These are phyloP conservation scores for Lophura swinhoii DNA, from an alignment of 2,797 vertebrate genomes.

Conservation along the genomic window DNA sequence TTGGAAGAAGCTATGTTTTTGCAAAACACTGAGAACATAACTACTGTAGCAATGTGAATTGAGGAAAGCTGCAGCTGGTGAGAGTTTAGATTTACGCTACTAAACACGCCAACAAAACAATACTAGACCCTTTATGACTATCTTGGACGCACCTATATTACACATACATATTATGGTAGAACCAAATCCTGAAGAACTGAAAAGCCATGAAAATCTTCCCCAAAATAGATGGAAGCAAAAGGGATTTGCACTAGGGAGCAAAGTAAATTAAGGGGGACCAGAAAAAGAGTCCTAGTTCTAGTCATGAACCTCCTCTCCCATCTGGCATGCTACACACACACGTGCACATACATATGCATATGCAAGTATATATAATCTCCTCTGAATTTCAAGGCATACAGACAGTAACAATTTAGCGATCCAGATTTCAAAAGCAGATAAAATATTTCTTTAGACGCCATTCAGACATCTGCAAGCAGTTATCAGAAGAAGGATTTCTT, in stretches of 20 bases:
- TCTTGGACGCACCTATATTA: rapidly evolving
- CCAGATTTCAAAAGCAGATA: conserved; percentile 39
- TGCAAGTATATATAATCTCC: background rate
- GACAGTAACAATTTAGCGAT: conserved; percentile 2
- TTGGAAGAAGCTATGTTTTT: background rate
- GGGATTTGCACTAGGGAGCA: background rate
- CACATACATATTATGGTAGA: rapidly evolving
- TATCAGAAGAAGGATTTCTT: background rate
- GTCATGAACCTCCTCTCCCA: conserved; percentile 1
- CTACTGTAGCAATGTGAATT: background rate
- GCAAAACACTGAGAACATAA: background rate
- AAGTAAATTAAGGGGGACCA: background rate
- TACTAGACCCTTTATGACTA: rapidly evolving
- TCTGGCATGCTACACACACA: conserved; percentile 17
- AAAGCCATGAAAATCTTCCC: background rate
- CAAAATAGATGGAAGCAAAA: background rate
- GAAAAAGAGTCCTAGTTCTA: conserved; percentile 19
- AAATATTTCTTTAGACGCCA: conserved; percentile 20
- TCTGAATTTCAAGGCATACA: conserved; percentile 1
- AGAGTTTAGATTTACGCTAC: background rate
- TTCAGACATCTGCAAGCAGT: conserved; percentile 26
- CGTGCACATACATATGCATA: background rate
- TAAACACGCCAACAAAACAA: background rate
- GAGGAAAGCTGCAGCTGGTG: background rate
- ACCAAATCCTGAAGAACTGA: background rate